Conservation (phyloP, 30 jellyfish, hydroid and myxozoan genomes). For the Chrysaora quinquecirrha region DNA sequence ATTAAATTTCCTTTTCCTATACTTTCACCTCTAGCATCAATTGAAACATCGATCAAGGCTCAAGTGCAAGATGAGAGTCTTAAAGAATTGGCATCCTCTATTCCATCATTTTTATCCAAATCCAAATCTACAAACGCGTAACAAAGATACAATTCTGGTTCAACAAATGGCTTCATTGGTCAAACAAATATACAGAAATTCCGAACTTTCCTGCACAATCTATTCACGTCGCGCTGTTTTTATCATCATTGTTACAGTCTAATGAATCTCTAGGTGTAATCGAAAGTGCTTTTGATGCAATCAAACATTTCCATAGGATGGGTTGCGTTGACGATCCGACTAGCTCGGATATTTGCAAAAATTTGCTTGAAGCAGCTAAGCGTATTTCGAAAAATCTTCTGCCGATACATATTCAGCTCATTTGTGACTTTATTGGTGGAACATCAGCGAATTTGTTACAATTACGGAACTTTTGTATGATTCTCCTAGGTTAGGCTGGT, state of each 20-base stretch:
- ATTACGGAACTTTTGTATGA: too few relatives aligned
- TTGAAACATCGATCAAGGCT: conserved; percentile 5
- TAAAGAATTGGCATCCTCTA: too few relatives aligned
- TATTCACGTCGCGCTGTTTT: conserved; percentile 14
- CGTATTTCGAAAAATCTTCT: not conserved
- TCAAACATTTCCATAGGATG: too few relatives aligned
- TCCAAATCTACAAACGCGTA: conserved; percentile 6
- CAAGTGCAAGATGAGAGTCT: conserved; percentile 16
- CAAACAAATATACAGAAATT: conserved; percentile 3
- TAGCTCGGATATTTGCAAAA: too few relatives aligned
- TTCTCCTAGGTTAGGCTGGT: too few relatives aligned
- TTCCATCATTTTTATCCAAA: too few relatives aligned
- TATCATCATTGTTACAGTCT: too few relatives aligned
- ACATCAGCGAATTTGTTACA: conserved; percentile 3
- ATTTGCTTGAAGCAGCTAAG: conserved; percentile 1
- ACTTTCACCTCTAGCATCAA: too few relatives aligned
- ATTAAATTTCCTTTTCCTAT: not conserved
- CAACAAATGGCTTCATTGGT: conserved; percentile 13
- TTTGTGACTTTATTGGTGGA: not conserved
- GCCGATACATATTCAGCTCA: not conserved
- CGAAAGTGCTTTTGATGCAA: conserved; percentile 19
- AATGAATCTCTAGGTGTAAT: conserved; percentile 9
- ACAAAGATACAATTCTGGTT: conserved; percentile 14
- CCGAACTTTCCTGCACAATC: conserved; percentile 10
- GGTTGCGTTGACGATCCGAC: too few relatives aligned